Percentiles rank a stretch among this genome's conserved stretches.
Evolutionary conservation across 2,797 vertebrate genomes (phyloP).

Genomic region (Allenopithecus nigroviridis): DNA sequence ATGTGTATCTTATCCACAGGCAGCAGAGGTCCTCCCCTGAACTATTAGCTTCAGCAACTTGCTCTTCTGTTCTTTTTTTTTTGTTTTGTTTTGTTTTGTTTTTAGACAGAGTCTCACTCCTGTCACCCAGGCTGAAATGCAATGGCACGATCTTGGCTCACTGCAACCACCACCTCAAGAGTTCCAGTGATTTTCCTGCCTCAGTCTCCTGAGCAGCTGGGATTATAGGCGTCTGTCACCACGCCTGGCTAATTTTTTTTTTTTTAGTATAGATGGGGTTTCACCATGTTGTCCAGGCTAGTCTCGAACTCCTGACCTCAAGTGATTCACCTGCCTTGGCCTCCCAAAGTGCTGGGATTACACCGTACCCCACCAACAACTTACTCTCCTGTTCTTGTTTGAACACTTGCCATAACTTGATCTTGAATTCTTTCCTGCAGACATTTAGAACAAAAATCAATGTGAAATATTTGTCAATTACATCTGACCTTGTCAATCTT

Average conservation of each 20-base stretch:
- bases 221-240: not conserved
- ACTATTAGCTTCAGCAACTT: not conserved
- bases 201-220: no score
- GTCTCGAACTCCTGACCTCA: not conserved
- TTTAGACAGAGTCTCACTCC: no score
- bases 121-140: no score
- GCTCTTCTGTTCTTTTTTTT: not conserved
- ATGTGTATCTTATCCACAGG: not conserved
- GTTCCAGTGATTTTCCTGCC: no score
- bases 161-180: no score
- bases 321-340: not conserved
- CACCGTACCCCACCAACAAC: not conserved
- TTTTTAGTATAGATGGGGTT: not conserved
- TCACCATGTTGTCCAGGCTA: not conserved
- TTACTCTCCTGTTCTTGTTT: not conserved
- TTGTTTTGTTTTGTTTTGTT: no score
- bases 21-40: not conserved
- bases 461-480: not conserved
- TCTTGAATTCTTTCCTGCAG: not conserved
- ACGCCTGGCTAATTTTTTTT: not conserved
- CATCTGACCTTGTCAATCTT: not conserved
- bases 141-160: no score
- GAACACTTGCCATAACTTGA: not conserved
- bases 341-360: not conserved
- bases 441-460: not conserved